Percentiles rank a stretch among this genome's conserved stretches.
These are phyloP conservation scores for Cosmia pyralina DNA, from an alignment of 2,888 invertebrate species.

Conservation along the genomic window DNA sequence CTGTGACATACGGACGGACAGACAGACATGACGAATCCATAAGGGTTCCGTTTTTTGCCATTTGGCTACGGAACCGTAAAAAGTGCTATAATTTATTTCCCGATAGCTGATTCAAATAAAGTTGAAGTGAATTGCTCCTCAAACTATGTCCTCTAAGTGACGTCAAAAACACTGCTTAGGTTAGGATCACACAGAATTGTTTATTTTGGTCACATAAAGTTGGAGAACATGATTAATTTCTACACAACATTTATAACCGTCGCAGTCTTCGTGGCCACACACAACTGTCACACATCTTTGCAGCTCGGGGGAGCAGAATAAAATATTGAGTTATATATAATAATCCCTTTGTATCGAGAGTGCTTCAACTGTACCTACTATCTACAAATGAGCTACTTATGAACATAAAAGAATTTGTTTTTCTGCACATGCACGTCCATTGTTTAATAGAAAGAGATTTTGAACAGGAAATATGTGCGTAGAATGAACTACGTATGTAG, in stretches of 20 bases:
- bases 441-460: not conserved
- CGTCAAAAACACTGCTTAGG: not conserved
- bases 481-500: not conserved
- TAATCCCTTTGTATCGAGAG: constrained; percentile 59
- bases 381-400: constrained; percentile 54
- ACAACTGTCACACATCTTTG: constrained; percentile 58
- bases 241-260: not conserved
- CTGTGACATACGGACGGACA: too few relatives aligned
- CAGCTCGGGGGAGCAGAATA: constrained; percentile 55
- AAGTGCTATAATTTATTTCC: too few relatives aligned
- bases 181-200: not conserved
- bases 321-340: constrained; percentile 60
- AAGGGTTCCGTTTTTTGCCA: too few relatives aligned
- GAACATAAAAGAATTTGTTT: constrained; percentile 45
- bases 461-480: not conserved
- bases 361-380: constrained; percentile 32
- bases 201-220: too few relatives aligned
- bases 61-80: too few relatives aligned
- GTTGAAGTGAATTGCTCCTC: too few relatives aligned
- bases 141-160: not conserved
- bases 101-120: too few relatives aligned
- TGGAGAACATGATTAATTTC: not conserved
- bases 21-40: too few relatives aligned
- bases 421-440: not conserved
- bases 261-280: constrained; percentile 29